Percentiles rank a stretch among this genome's conserved stretches.
Conservation (phyloP, 2,113 vertebrate genomes). For the Callospermophilus lateralis region DNA sequence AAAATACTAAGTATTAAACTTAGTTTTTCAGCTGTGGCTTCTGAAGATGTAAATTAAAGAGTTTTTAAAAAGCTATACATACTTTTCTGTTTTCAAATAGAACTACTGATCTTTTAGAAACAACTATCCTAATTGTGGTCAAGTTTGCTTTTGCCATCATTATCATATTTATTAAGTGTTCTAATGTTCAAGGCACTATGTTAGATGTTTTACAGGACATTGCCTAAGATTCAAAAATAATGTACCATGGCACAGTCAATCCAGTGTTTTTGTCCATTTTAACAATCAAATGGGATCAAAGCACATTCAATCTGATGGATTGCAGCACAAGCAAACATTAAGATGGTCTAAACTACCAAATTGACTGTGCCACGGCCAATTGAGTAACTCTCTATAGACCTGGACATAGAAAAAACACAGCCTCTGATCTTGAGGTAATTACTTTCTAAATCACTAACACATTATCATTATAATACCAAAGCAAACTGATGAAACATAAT, state of each 20-base stretch:
- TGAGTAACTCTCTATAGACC: slow-evolving; percentile 39
- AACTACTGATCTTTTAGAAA: slow-evolving; percentile 40
- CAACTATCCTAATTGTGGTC: not conserved
- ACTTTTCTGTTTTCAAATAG: slow-evolving; percentile 13
- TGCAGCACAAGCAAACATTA: slow-evolving; percentile 21
- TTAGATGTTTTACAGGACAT: slow-evolving; percentile 24
- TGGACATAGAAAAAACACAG: not conserved
- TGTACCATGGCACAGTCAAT: not conserved
- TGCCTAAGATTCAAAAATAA: slow-evolving; percentile 56
- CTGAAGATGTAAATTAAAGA: slow-evolving; percentile 49
- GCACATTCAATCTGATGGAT: slow-evolving; percentile 53
- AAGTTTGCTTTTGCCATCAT: slow-evolving; percentile 46
- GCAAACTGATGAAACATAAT: slow-evolving; percentile 62
- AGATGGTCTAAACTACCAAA: slow-evolving; percentile 49
- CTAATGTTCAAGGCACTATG: slow-evolving; percentile 21
- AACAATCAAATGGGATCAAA: slow-evolving; percentile 58
- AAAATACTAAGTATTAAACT: slow-evolving; percentile 30
- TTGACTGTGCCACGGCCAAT: not conserved
- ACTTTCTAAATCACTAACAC: slow-evolving; percentile 63
- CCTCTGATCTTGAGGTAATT: slow-evolving; percentile 48
- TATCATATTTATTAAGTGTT: slow-evolving; percentile 20
- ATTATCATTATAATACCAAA: slow-evolving; percentile 57
- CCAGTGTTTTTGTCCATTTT: slow-evolving; percentile 47
- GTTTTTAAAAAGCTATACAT: not conserved
- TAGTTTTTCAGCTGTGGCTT: slow-evolving; percentile 54